A percentile compares a stretch with the other conserved stretches of the same genome.
phyloP scores from a whole-genome alignment of 2,113 vertebrate species.

The Psilopogon haemacephalus region DNA sequence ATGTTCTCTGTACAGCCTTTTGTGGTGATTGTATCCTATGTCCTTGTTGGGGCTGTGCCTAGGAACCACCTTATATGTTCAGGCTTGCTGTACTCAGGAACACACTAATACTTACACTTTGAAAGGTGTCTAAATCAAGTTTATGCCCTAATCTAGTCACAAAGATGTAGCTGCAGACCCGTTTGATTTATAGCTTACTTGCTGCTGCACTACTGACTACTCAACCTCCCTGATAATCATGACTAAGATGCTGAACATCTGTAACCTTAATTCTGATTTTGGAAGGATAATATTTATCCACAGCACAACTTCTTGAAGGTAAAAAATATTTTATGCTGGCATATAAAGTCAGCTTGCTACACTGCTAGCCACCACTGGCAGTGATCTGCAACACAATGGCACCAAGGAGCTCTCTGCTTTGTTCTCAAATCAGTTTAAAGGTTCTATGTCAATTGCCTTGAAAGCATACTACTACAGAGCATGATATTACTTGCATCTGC shows the following conservation, averaged over 20 bases:
- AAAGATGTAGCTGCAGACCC: not conserved
- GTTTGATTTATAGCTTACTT: not conserved
- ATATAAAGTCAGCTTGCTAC: not conserved
- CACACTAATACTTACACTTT: not conserved
- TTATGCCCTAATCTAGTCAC: not conserved
- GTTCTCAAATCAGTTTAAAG: not conserved
- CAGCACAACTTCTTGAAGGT: not conserved
- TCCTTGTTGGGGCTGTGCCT: not conserved
- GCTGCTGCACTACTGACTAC: not conserved
- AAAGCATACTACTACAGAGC: not conserved
- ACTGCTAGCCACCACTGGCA: not conserved
- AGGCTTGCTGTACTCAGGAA: not conserved
- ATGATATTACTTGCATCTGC: not conserved
- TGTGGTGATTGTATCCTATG: rapidly evolving
- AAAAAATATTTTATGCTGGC: not conserved
- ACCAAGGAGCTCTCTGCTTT: not conserved
- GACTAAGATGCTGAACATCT: not conserved
- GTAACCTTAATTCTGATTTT: not conserved
- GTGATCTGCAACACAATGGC: not conserved
- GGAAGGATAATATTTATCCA: not conserved
- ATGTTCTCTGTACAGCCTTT: not conserved
- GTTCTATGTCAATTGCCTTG: not conserved
- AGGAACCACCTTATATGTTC: not conserved
- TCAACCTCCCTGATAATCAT: not conserved
- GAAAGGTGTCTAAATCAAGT: not conserved